Evolutionary conservation across 1,140 invertebrate genomes (phyloP).

Genomic region (Colletes latitarsis): DNA sequence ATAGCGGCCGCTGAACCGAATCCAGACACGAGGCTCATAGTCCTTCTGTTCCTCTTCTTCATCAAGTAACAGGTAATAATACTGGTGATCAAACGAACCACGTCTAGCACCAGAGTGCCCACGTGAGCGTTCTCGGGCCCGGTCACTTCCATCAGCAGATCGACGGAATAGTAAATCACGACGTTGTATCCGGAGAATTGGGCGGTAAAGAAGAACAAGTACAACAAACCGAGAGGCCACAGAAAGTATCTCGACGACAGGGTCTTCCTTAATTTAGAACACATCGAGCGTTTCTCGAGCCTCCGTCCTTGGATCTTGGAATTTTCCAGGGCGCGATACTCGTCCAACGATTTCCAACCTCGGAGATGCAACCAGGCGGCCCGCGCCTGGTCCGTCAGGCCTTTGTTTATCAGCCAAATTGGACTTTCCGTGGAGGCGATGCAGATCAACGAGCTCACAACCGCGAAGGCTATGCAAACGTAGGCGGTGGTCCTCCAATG

Average conservation of each 20-base stretch:
- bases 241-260: constrained; percentile 70
- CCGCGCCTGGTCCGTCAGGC: constrained; percentile 79
- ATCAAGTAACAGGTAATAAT: constrained; percentile 83
- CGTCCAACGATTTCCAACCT: constrained; percentile 52
- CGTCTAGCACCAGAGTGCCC: constrained; percentile 85
- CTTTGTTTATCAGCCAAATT: constrained; percentile 84
- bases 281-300: not conserved
- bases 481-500: constrained; percentile 83
- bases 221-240: constrained; percentile 84
- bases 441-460: constrained; percentile 78
- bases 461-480: constrained; percentile 80
- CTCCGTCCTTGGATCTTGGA: not conserved
- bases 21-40: constrained; percentile 83
- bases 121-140: constrained; percentile 82
- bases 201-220: constrained; percentile 83
- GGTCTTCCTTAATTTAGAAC: not conserved
- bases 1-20: constrained; percentile 82
- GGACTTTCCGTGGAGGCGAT: constrained; percentile 87
- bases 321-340: constrained; percentile 43
- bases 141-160: constrained; percentile 83
- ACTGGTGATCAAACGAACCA: constrained; percentile 85
- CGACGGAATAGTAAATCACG: constrained; percentile 88
- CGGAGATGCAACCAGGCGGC: constrained; percentile 75
- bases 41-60: constrained; percentile 83
- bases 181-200: constrained; percentile 87